Base-by-base conservation (phyloP, 1,140 invertebrate genomes). In the Drosophila simulans region DNA sequence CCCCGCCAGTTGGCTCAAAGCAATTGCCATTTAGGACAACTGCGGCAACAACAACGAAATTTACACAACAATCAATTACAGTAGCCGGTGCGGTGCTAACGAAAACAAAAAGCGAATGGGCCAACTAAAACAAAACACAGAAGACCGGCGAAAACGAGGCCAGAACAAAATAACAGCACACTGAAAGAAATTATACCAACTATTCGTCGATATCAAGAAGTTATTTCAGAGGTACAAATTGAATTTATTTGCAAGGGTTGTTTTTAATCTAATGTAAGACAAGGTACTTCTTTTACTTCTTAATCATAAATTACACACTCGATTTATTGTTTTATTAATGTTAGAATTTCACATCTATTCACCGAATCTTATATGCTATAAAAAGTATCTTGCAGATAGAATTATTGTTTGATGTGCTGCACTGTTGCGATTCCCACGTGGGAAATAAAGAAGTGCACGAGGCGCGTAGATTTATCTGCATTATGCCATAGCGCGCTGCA, bases 381-480 rank as follows among this genome's bases (percentile, higher is more conserved):
- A 27, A 27, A 27, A 7, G 25, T 13, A n/a, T 7, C 37, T 39
- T 40, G 7, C 13, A n/a, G n/a, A n/a, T 7, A 2, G 39, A n/a
- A 17, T 1, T n/a, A 2, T 11, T 17, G 63, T 59, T 77, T 52
- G 53, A 46, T 27, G 10, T 17, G 1, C 42, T 62, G 57, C 35
- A 27, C n/a, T 10, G 10, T 13, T 40, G 45, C 52, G 76, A 83
- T 89, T 88, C 83, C 83, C 83, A 88, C 83, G 84, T 88, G 83
- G 53, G 83, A 89, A 83, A 84, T 88, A 89, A 88, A 88, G 80
- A 66, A 82, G 77, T 88, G 70, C 63, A 48, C 55, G 46, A 65
- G 66, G 45, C 69, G 79, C 83, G 84, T 89, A 77, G 84, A 89
- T 89, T 89, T 89, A 88, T 89, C 84, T 89, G 84, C 80, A 88